Conservation (phyloP, 2,113 vertebrate species). For the Prionailurus bengalensis region DNA sequence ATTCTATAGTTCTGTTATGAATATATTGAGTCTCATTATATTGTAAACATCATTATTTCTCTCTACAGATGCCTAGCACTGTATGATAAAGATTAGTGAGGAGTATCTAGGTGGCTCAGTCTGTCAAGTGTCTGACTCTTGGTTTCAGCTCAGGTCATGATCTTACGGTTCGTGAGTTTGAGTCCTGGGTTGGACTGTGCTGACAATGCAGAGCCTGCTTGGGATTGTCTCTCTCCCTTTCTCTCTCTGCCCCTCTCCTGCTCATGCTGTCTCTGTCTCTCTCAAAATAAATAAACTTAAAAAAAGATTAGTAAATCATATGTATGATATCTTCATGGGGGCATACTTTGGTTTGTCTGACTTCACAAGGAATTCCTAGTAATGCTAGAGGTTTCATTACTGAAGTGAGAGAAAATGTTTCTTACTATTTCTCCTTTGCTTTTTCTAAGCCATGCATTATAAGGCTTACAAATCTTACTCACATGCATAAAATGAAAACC, state of each 20-base stretch:
- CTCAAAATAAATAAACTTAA: too few species aligned
- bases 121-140: too few species aligned
- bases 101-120: too few species aligned
- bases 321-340: not conserved
- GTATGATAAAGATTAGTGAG: not conserved
- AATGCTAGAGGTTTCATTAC: not conserved
- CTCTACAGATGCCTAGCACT: not conserved
- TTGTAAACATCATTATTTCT: not conserved
- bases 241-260: too few species aligned
- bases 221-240: too few species aligned
- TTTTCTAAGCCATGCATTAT: not conserved
- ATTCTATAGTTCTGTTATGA: not conserved
- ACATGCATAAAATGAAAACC: not conserved
- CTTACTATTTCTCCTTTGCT: not conserved
- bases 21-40: not conserved
- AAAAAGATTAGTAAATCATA: not conserved
- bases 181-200: too few species aligned
- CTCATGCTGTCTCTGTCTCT: too few species aligned
- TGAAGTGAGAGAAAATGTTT: not conserved
- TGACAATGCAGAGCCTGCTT: too few species aligned
- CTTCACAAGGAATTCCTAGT: conserved; percentile 1
- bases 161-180: too few species aligned
- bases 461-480: not conserved
- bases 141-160: too few species aligned
- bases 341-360: not conserved